A percentile compares a stretch with the other conserved stretches of the same genome.
These are phyloP conservation scores for Dinocampus coccinellae DNA, from an alignment of 2,888 invertebrate species.

Conservation along the genomic window DNA sequence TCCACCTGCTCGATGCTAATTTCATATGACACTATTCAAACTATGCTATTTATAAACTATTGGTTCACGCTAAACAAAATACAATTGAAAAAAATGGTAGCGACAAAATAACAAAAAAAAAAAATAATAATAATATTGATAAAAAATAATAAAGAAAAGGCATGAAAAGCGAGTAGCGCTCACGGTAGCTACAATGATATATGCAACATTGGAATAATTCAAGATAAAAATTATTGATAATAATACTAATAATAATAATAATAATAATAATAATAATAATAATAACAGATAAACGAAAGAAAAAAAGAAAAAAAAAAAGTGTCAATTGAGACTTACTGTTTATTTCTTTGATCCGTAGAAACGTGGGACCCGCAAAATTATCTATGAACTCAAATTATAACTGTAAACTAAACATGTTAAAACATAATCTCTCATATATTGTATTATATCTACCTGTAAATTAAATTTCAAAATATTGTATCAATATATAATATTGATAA, in stretches of 20 bases:
- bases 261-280: constrained; percentile 40
- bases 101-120: no score
- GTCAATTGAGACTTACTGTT: constrained; percentile 42
- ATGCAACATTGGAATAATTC: constrained; percentile 31
- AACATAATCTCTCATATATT: constrained; percentile 44
- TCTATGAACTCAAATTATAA: constrained; percentile 50
- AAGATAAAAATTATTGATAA: constrained; percentile 40
- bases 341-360: constrained; percentile 59
- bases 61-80: constrained; percentile 3
- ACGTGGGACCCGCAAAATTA: constrained; percentile 62
- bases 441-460: constrained; percentile 44
- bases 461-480: constrained; percentile 38
- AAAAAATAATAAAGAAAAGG: no score
- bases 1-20: background rate
- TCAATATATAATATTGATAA: constrained; percentile 28
- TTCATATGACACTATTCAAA: background rate
- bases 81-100: background rate
- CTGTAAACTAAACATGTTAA: constrained; percentile 40
- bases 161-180: constrained; percentile 2
- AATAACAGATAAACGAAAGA: constrained; percentile 20
- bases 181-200: background rate
- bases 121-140: no score
- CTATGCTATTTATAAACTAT: constrained; percentile 1
- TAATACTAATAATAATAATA: constrained; percentile 35
- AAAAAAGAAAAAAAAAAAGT: constrained; percentile 41